Base-by-base conservation (phyloP, 1,140 invertebrate species). In the Lepidurus couesii region DNA sequence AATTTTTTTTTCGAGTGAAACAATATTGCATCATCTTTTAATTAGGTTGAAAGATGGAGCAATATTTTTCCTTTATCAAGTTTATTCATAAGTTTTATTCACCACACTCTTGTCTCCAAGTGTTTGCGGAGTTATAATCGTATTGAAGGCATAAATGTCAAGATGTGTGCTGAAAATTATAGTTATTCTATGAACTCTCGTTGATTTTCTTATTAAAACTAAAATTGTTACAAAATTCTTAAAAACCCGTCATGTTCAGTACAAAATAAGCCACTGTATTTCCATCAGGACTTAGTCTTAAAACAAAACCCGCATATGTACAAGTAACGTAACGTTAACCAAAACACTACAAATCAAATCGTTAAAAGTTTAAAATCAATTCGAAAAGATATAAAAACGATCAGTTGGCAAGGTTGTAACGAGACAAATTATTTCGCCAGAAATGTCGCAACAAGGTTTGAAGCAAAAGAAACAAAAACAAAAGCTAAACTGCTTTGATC, bases 391-490 rank as follows among this genome's bases (percentile, higher is more conserved):
- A 65, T 21, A 65, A 65, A 65, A 65, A 65, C 53, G 2, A 21
- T 65, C 53, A 65, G n/a, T n/a, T 65, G 53, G 53, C 53, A 65
- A 65, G 53, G 16, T 65, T 65, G 53, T 65, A 65, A 65, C 53
- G 21, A 65, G 21, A 65, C 53, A 65, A 65, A 21, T 21, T 7
- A n/a, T 16, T n/a, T 16, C 45, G 16, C 16, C 53, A 65, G 13
- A n/a, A 65, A 65, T 13, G 16, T 65, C 16, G 16, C 16, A 65
- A 65, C 16, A 13, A 65, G 16, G 13, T 13, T 13, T 65, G 6
- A 65, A 65, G 13, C 9, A 65, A 65, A n/a, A 65, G 13, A 65
- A 65, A 65, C 45, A 16, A 65, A 9, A 16, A 34, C 26, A 34
- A 34, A 34, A 34, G 34, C 34, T 4, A 34, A 34, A 34, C 34